Evolutionary conservation across 2,797 vertebrate species (phyloP), one percentile per base, ranked within the genome.

Genomic region (Amniataba percoides): DNA sequence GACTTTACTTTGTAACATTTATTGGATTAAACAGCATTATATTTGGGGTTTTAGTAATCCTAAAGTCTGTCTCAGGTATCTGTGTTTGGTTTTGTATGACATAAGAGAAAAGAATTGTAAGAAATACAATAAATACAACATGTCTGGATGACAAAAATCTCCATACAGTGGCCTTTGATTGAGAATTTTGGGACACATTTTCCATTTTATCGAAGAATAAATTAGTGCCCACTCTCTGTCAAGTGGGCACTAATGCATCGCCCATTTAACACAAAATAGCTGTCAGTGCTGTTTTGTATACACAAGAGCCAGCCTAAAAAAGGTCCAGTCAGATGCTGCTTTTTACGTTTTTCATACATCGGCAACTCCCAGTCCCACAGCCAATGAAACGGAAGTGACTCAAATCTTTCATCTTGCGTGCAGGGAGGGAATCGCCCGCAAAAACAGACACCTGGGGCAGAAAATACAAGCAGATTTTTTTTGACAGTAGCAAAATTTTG

Each of bases 371-470:
- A 62, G 51, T 51, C 64, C 63, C 8, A 68, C 71, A 25, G 39
- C 25, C 64, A 23, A 19, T 25, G 39, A 71, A 2, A 19, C 67
- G 40, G 81, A 86, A 82, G 67, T 84, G 81, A 92, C 60, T 82
- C 74, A 87, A 36, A 8, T 61, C 4, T 27, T 49, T 67, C 39
- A 52, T 51, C 13, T 49, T 40, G 59, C 60, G 42, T 39, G 53
- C 43, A 23, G 9, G n/a, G 27, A 72, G 58, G 55, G 48, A 31
- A 78, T 84, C 53, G 15, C 60, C 66, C 52, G 55, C 25, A 61
- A 34, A 31, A 31, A 79, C 43, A 14, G 49, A 66, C 39, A 45
- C 49, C 39, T 1, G 49, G 4, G 19, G 18, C 39, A 25, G 36
- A 59, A 65, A 51, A 66, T 3, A 16, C n/a, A 25, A 5, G 27